phyloP scores from a whole-genome alignment of 2,113 vertebrate genomes.

The Benitochromis conjunctus region DNA sequence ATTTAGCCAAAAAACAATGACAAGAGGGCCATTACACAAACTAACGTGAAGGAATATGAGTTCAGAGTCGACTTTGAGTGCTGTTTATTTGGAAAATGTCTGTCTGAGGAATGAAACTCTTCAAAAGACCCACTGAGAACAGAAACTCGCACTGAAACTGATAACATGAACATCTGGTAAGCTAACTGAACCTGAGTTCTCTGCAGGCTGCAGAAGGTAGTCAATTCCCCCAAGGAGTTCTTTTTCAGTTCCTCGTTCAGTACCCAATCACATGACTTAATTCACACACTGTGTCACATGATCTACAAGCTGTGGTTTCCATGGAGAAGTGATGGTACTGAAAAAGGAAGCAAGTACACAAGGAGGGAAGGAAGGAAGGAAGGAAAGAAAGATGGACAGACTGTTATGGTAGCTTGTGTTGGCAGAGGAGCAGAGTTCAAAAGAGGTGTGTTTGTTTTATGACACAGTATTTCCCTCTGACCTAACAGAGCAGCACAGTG shows the following conservation, averaged over 20 bases:
- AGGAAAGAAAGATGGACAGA: neutral
- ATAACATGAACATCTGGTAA: neutral
- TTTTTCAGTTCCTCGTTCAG: constrained; percentile 11
- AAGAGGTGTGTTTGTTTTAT: constrained; percentile 6
- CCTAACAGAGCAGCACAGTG: neutral
- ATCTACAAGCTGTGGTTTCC: neutral
- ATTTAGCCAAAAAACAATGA: too few relatives aligned
- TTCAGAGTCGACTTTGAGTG: neutral
- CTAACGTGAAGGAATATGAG: neutral
- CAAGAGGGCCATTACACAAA: neutral
- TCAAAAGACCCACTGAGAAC: neutral
- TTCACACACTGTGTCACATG: neutral
- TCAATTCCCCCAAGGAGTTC: neutral
- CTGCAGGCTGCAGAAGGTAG: neutral
- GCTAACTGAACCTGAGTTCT: neutral
- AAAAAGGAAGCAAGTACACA: neutral
- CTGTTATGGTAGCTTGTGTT: neutral
- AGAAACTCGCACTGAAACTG: neutral
- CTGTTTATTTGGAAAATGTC: neutral
- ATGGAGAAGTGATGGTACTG: neutral
- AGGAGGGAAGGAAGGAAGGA: neutral
- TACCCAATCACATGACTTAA: constrained; percentile 9
- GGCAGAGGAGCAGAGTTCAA: neutral
- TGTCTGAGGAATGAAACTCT: neutral
- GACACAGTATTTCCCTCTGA: neutral